Evolutionary conservation across 2,888 invertebrate genomes (phyloP).

Genomic region (Leistus spinibarbis): DNA sequence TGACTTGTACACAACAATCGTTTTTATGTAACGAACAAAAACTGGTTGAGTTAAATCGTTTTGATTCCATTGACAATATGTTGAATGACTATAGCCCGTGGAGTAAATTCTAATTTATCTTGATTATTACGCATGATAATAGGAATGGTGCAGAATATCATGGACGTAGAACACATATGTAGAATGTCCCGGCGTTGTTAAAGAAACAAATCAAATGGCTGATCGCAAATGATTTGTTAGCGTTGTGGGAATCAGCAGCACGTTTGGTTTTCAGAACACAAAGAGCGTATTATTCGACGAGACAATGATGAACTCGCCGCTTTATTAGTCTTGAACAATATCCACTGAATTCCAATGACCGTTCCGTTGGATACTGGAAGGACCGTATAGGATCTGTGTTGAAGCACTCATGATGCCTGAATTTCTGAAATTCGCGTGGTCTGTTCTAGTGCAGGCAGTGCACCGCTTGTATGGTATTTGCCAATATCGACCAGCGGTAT

Average conservation of each 20-base stretch:
- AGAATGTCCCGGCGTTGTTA: neutral
- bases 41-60: too few relatives aligned
- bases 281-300: conserved; percentile 28
- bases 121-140: too few relatives aligned
- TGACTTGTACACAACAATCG: too few relatives aligned
- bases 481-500: neutral
- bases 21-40: too few relatives aligned
- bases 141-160: neutral
- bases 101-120: too few relatives aligned
- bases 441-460: neutral
- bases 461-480: neutral
- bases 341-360: conserved; percentile 30
- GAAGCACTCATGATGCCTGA: neutral
- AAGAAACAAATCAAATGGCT: neutral
- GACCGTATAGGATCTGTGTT: neutral
- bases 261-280: neutral
- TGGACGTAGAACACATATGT: neutral
- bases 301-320: conserved; percentile 35
- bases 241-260: neutral
- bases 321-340: conserved; percentile 32
- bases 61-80: neutral
- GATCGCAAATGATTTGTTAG: conserved; percentile 1
- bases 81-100: neutral
- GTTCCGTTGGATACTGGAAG: neutral
- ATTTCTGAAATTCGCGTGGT: neutral